Percentiles rank a stretch among this genome's conserved stretches.
Conservation (phyloP, 2,113 vertebrate genomes). For the Neodon shergylaensis region DNA sequence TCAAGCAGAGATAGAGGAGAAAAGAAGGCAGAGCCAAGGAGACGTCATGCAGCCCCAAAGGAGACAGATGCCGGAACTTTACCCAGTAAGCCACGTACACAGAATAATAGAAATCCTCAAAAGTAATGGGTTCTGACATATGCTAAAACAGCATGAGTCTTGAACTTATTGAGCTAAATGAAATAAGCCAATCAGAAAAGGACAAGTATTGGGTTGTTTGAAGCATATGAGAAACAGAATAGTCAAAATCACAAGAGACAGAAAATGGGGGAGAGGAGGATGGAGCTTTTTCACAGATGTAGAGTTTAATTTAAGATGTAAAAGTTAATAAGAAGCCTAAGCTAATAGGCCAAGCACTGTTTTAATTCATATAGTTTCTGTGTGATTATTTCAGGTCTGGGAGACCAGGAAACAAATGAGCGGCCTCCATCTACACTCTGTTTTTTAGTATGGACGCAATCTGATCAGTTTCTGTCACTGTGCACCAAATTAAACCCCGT, state of each 20-base stretch:
- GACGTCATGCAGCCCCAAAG: no score
- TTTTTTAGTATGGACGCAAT: not conserved
- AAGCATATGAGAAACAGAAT: not conserved
- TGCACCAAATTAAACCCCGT: not conserved
- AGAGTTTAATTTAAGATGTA: not conserved
- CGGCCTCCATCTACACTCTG: no score
- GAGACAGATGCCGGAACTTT: no score
- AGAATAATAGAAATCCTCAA: not conserved
- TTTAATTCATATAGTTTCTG: no score
- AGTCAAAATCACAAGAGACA: not conserved
- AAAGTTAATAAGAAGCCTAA: no score
- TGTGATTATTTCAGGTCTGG: no score
- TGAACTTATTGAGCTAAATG: not conserved
- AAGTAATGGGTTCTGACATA: not conserved
- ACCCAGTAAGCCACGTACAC: no score
- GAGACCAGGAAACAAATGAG: no score
- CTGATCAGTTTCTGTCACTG: not conserved
- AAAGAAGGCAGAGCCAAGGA: no score
- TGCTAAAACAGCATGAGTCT: not conserved
- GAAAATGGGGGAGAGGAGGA: not conserved
- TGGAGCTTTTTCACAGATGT: not conserved
- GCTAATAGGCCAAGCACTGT: no score
- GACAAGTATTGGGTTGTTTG: not conserved
- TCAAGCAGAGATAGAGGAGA: no score
- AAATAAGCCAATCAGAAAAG: not conserved